Base-by-base conservation (phyloP, 2,797 vertebrate species). In the Acipenser ruthenus region DNA sequence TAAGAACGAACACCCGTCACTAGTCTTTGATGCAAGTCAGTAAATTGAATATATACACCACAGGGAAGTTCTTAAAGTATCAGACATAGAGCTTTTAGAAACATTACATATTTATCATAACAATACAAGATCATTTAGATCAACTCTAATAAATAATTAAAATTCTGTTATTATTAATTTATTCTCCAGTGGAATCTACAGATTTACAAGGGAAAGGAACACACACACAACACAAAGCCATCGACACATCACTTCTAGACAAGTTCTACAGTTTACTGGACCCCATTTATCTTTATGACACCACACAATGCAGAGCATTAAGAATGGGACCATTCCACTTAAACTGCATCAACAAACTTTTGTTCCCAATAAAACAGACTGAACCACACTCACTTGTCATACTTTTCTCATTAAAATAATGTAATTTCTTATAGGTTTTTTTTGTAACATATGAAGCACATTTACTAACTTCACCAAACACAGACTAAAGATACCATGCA, bases 21-120 rank as follows among this genome's bases (percentile, higher is more conserved):
- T 55, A 55, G 6, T 10, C 53, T 52, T 66, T 67, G 61, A 78
- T 72, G 75, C 50, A 50, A 67, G 69, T 75, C 47, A 23, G 10
- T n/a, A n/a, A 78, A 68, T 66, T 60, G 50, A 65, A 70, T 74
- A 79, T 86, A 73, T 84, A 85, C 82, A 86, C 71, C 78, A 82
- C 71, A 68, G 72, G 69, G 77, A 75, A 78, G 74, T 60, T 55
- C 62, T 78, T 80, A 79, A 65, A 69, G 49, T 70, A 53, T 50
- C 7, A 3, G 12, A 76, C 67, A 71, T 80, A 53, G 51, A 53
- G 51, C 8, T 77, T 78, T 62, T 81, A 78, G 74, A 62, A 79
- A 80, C 75, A 70, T 78, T 62, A 67, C 50, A 67, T 49, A 49
- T 72, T 63, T 68, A 63, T 63, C 70, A 72, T 67, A 68, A 68